Evolutionary conservation across 2,888 invertebrate species (phyloP).

Genomic region (Tipula helvola): DNA sequence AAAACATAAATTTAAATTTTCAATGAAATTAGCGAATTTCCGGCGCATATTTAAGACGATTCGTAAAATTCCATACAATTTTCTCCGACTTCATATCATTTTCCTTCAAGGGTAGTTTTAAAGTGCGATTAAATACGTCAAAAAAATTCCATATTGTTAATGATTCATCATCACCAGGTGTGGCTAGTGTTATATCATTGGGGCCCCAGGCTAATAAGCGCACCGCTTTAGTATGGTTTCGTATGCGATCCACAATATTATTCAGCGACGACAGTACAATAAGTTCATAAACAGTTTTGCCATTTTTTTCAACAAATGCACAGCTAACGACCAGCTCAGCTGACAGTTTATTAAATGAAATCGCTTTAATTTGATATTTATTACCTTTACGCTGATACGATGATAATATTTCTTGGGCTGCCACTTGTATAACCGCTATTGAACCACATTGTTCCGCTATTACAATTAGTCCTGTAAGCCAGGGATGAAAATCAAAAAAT

Average conservation of each 20-base stretch:
- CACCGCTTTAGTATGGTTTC: slow-evolving; percentile 24
- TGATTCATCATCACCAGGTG: slow-evolving; percentile 33
- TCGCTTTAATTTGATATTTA: slow-evolving; percentile 25
- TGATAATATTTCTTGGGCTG: slow-evolving; percentile 26
- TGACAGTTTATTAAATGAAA: slow-evolving; percentile 34
- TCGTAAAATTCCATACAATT: background rate
- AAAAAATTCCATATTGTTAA: slow-evolving; percentile 36
- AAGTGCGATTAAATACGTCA: slow-evolving; percentile 14
- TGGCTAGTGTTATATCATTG: slow-evolving; percentile 28
- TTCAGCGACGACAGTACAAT: slow-evolving; percentile 31
- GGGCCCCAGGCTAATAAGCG: slow-evolving; percentile 31
- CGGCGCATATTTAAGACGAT: background rate
- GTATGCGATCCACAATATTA: slow-evolving; percentile 29
- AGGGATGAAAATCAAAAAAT: slow-evolving; percentile 37
- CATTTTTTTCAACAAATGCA: slow-evolving; percentile 15
- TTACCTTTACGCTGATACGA: slow-evolving; percentile 27
- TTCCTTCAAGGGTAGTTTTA: background rate
- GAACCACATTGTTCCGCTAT: slow-evolving; percentile 20
- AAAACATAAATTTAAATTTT: no score
- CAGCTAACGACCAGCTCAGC: slow-evolving; percentile 35
- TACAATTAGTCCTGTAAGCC: slow-evolving; percentile 22
- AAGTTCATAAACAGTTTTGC: slow-evolving; percentile 20
- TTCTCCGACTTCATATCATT: background rate
- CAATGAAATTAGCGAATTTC: background rate
- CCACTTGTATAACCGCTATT: slow-evolving; percentile 27